phyloP scores from a whole-genome alignment of 1,140 invertebrate genomes.

The Temnothorax nylanderi region DNA sequence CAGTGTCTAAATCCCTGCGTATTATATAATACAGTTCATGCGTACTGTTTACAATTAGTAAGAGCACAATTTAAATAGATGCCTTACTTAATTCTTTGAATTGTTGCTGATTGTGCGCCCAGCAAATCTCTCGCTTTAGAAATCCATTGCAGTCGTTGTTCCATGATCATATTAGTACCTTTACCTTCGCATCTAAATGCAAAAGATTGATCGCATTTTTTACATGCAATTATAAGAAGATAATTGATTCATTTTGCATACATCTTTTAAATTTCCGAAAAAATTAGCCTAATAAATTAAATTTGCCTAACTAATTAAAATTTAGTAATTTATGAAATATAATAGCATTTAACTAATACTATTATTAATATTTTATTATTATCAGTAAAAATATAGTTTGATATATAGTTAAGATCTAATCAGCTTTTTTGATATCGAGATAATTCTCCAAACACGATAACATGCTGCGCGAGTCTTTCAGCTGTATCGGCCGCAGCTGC shows the following conservation, averaged over 20 bases:
- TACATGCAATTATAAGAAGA: slow-evolving; percentile 13
- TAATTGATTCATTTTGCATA: not conserved
- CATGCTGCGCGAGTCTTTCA: slow-evolving; percentile 74
- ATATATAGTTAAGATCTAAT: slow-evolving; percentile 18
- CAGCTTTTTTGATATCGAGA: slow-evolving; percentile 63
- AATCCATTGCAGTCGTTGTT: slow-evolving; percentile 69
- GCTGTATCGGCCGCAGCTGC: slow-evolving; percentile 74
- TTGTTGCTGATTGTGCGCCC: slow-evolving; percentile 63
- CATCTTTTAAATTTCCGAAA: not conserved
- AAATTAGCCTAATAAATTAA: not conserved
- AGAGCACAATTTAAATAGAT: not conserved
- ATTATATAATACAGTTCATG: slow-evolving; percentile 14
- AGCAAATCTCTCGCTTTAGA: slow-evolving; percentile 73
- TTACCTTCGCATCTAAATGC: slow-evolving; percentile 73
- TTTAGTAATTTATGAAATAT: too few species aligned
- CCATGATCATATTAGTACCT: slow-evolving; percentile 60
- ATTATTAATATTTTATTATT: not conserved
- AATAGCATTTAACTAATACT: not conserved
- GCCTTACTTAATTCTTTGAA: slow-evolving; percentile 78
- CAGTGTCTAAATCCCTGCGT: slow-evolving; percentile 70
- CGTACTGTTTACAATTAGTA: slow-evolving; percentile 21
- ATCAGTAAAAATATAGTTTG: not conserved
- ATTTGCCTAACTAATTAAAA: too few species aligned
- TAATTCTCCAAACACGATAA: slow-evolving; percentile 79
- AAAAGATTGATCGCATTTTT: slow-evolving; percentile 48